A percentile compares a stretch with the other conserved stretches of the same genome.
Conservation (phyloP, 2,888 invertebrate species). For the Aromia moschata region DNA sequence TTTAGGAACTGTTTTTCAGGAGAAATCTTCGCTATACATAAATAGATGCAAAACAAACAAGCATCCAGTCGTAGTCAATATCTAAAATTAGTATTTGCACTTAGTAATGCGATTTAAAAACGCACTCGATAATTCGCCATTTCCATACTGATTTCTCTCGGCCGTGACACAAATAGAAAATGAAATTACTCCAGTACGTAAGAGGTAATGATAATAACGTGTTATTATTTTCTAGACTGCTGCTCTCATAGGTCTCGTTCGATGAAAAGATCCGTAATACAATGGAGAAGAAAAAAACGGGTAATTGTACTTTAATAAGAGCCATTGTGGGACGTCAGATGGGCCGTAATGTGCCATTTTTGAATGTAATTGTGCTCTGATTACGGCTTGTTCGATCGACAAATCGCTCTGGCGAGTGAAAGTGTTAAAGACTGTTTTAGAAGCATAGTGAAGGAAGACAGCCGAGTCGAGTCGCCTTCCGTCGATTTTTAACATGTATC, state of each 20-base stretch:
- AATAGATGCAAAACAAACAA: no score
- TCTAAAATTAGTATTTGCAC: no score
- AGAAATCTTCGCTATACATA: no score
- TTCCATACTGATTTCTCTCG: conserved; percentile 3
- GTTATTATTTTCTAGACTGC: conserved; percentile 10
- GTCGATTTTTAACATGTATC: no score
- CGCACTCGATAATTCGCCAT: no score
- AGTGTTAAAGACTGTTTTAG: conserved; percentile 2
- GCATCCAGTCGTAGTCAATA: no score
- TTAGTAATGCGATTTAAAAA: no score
- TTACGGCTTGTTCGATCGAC: background rate
- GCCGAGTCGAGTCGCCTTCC: no score
- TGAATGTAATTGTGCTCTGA: background rate
- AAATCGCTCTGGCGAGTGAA: conserved; percentile 4
- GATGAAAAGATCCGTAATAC: background rate
- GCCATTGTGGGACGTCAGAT: background rate
- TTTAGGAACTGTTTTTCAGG: no score
- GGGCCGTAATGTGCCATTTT: background rate
- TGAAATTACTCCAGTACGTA: conserved; percentile 2
- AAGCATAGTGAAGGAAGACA: no score
- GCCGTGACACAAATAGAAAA: conserved; percentile 10
- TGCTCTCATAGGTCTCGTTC: background rate
- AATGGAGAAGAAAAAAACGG: background rate
- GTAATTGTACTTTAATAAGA: conserved; percentile 3
- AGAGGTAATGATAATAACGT: conserved; percentile 1